Evolutionary conservation across 2,888 invertebrate species (phyloP).

Genomic region (Cataglyphis altisquamis): DNA sequence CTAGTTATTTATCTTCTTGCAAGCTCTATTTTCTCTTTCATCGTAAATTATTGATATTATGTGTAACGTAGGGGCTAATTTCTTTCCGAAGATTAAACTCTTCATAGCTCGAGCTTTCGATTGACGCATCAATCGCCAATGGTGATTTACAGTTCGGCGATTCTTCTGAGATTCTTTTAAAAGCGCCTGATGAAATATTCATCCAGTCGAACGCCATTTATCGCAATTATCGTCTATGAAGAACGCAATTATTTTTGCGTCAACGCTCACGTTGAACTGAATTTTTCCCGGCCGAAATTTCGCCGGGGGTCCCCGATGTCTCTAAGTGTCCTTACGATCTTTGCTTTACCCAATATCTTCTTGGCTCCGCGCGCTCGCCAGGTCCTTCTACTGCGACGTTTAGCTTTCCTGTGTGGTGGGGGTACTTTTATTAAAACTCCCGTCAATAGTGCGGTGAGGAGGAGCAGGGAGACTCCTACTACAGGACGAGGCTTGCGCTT

Average conservation of each 20-base stretch:
- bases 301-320: slow-evolving; percentile 68
- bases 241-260: slow-evolving; percentile 48
- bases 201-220: slow-evolving; percentile 26
- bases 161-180: slow-evolving; percentile 6
- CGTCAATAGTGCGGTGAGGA: slow-evolving; percentile 83
- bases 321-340: slow-evolving; percentile 80
- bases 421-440: slow-evolving; percentile 85
- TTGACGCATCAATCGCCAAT: background rate
- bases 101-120: background rate
- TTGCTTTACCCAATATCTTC: slow-evolving; percentile 84
- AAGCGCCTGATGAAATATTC: slow-evolving; percentile 45
- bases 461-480: slow-evolving; percentile 77
- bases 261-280: slow-evolving; percentile 56
- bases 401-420: slow-evolving; percentile 79
- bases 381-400: slow-evolving; percentile 78
- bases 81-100: background rate
- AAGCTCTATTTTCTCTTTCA: background rate
- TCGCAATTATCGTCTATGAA: slow-evolving; percentile 50
- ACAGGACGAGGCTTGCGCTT: slow-evolving; percentile 79
- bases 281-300: slow-evolving; percentile 67
- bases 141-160: background rate
- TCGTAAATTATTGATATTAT: background rate
- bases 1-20: background rate
- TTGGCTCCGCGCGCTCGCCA: slow-evolving; percentile 75
- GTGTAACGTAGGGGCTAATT: background rate